These are phyloP conservation scores for Ondatra zibethicus DNA, from an alignment of 2,113 vertebrate genomes.

Conservation along the genomic window DNA sequence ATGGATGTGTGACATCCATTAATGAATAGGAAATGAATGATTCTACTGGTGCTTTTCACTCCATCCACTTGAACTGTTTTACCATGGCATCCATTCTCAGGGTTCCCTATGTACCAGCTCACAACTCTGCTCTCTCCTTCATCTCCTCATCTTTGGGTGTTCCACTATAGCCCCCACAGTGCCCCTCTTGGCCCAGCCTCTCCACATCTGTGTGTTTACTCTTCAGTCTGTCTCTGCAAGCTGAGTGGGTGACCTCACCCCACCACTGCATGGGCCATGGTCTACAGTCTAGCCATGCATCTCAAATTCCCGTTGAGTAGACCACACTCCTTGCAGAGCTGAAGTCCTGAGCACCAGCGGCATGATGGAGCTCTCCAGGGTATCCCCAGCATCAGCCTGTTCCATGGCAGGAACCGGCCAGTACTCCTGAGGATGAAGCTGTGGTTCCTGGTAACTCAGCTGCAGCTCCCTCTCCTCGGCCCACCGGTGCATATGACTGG, in stretches of 20 bases:
- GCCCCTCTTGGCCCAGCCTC: background rate
- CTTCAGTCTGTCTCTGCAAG: background rate
- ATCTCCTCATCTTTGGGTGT: background rate
- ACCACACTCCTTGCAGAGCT: background rate
- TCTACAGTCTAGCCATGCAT: background rate
- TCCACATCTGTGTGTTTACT: background rate
- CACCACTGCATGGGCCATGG: too few species aligned
- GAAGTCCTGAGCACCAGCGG: background rate
- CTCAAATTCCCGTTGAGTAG: background rate
- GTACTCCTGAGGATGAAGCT: background rate
- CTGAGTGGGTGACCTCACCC: background rate
- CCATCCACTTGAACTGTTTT: too few species aligned
- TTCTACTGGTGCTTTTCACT: background rate
- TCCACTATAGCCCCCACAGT: too few species aligned
- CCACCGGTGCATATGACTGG: background rate
- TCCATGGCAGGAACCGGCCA: too few species aligned
- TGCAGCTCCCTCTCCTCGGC: background rate
- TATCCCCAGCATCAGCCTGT: too few species aligned
- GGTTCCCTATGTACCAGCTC: accelerated
- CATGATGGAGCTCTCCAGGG: too few species aligned
- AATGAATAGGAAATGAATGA: too few species aligned
- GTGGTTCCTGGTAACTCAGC: background rate
- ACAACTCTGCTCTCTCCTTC: accelerated
- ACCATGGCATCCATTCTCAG: background rate
- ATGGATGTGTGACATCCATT: too few species aligned